A percentile compares a stretch with the other conserved stretches of the same genome.
Conservation (phyloP, 1,140 invertebrate genomes). For the Heliconius congener region DNA sequence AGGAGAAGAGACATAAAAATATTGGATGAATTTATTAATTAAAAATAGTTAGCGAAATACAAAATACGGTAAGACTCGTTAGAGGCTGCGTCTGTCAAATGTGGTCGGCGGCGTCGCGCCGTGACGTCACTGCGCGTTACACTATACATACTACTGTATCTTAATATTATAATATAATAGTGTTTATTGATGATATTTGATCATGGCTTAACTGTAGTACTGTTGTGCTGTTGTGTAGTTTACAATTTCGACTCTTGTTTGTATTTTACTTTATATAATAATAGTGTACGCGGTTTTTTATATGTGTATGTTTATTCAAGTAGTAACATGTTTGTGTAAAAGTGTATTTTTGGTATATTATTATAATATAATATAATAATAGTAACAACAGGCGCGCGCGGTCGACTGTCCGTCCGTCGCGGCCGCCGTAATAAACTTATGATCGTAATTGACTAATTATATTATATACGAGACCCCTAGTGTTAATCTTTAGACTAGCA, state of each 20-base stretch:
- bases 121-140: slow-evolving; percentile 36
- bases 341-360: slow-evolving; percentile 73
- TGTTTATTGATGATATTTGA: slow-evolving; percentile 78
- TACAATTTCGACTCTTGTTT: slow-evolving; percentile 77
- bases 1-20: slow-evolving; percentile 75
- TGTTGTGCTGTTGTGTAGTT: slow-evolving; percentile 72
- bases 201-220: slow-evolving; percentile 80
- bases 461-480: slow-evolving; percentile 77
- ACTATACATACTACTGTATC: slow-evolving; percentile 63
- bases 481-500: slow-evolving; percentile 75
- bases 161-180: slow-evolving; percentile 54
- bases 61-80: slow-evolving; percentile 77
- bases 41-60: slow-evolving; percentile 81
- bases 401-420: slow-evolving; percentile 40
- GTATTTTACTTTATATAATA: slow-evolving; percentile 75
- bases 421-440: slow-evolving; percentile 76
- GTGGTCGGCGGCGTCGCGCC: slow-evolving; percentile 37
- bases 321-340: slow-evolving; percentile 79
- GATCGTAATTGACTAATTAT: slow-evolving; percentile 83
- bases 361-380: too few relatives aligned
- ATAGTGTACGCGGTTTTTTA: slow-evolving; percentile 79
- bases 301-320: slow-evolving; percentile 81
- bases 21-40: slow-evolving; percentile 82
- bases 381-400: slow-evolving; percentile 49
- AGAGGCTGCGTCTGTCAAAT: slow-evolving; percentile 75